These are phyloP conservation scores for Tachystola acroxantha DNA, from an alignment of 2,888 invertebrate species.

Conservation along the genomic window DNA sequence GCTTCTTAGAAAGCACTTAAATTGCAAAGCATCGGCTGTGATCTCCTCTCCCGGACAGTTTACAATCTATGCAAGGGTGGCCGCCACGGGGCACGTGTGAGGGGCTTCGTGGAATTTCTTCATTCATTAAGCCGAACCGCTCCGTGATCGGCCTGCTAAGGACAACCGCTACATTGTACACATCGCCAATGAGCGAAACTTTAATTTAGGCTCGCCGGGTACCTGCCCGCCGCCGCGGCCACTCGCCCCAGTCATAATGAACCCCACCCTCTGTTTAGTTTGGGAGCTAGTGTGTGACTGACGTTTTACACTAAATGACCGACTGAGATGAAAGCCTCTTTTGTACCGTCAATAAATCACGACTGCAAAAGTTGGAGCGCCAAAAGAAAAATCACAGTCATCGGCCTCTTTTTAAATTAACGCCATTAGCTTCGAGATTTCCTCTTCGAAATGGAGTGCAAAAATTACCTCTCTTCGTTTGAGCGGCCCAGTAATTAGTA, in stretches of 20 bases:
- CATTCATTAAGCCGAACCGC: conserved; percentile 66
- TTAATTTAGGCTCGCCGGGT: conserved; percentile 58
- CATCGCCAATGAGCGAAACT: conserved; percentile 61
- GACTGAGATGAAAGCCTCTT: conserved; percentile 28
- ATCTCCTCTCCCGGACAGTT: conserved; percentile 29
- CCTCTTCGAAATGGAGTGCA: conserved; percentile 71
- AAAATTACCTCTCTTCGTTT: conserved; percentile 73
- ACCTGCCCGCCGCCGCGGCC: conserved; percentile 40
- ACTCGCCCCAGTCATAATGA: conserved; percentile 59
- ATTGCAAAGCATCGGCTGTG: no score
- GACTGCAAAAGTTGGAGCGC: conserved; percentile 45
- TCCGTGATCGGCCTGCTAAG: conserved; percentile 66
- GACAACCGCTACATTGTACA: conserved; percentile 44
- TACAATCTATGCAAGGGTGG: conserved; percentile 46
- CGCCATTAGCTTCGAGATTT: conserved; percentile 75
- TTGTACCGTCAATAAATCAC: conserved; percentile 64
- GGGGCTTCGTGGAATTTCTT: conserved; percentile 62
- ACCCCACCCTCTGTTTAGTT: conserved; percentile 63
- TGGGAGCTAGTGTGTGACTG: conserved; percentile 51
- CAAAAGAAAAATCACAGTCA: conserved; percentile 73
- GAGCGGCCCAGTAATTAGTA: conserved; percentile 74
- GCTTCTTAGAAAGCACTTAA: no score
- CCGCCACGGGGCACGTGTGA: conserved; percentile 44
- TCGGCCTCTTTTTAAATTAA: conserved; percentile 74
- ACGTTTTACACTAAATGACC: conserved; percentile 44